phyloP scores from a whole-genome alignment of 2,113 vertebrate species.

The Oryzias curvinotus region DNA sequence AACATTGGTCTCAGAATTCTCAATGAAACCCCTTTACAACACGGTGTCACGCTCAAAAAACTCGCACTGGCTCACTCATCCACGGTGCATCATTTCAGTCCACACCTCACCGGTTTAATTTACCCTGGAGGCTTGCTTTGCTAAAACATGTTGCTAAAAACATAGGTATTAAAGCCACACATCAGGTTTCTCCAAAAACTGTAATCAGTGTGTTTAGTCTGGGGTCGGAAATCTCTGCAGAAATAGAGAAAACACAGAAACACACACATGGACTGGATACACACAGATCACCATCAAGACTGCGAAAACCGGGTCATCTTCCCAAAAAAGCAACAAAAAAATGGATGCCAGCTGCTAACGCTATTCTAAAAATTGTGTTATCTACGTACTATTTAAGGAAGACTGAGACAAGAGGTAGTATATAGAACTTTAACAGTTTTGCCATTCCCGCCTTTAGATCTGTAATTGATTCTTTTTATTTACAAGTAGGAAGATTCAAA shows the following conservation, averaged over 20 bases:
- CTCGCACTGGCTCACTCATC: too few species aligned
- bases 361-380: background rate
- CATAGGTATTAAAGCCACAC: background rate
- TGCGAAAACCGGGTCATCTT: constrained; percentile 29
- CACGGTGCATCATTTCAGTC: background rate
- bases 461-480: too few species aligned
- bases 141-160: background rate
- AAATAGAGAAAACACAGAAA: constrained; percentile 11
- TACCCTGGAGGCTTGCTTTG: background rate
- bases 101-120: constrained; percentile 16
- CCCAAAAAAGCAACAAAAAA: background rate
- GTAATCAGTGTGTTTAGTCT: background rate
- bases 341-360: constrained; percentile 13
- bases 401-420: background rate
- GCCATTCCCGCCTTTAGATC: too few species aligned
- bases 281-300: constrained; percentile 12
- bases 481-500: too few species aligned
- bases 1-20: constrained; percentile 48
- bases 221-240: constrained; percentile 14
- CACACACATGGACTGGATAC: background rate
- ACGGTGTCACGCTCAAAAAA: background rate
- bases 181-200: background rate
- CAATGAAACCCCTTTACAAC: constrained; percentile 62
- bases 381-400: constrained; percentile 8
- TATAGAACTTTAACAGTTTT: background rate